Evolutionary conservation across 2,888 invertebrate genomes (phyloP), one percentile per base, ranked within the genome.

Genomic region (Fabriciana adippe): DNA sequence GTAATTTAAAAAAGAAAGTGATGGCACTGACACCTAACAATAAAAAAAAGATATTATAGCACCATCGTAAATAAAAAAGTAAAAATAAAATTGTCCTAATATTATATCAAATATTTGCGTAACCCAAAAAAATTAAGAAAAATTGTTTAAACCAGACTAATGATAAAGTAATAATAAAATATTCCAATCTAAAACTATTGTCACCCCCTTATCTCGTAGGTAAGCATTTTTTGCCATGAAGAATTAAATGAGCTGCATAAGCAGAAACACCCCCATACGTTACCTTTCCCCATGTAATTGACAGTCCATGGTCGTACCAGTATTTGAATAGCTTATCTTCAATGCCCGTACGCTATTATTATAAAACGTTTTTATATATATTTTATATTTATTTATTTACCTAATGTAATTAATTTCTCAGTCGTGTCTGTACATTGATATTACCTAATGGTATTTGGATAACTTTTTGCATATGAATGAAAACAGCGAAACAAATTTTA

Each of bases 191-290:
- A 74, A 63, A 41, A 57, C 2, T 14, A 41, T 61, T 47, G 61
- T 61, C 66, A 60, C 55, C 48, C 31, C 0, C 55, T 35, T 41
- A 51, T 26, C 73, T 78, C 79, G 82, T 82, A 82, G 71, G 84
- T 89, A 87, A 86, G 88, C 89, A 87, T 91, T 90, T 91, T 89
- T 88, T 77, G 86, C 88, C 90, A 92, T 90, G 90, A 90, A 90
- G 89, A 87, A 87, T 84, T 87, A 86, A 86, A 89, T 83, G 81
- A 79, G 89, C 87, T 72, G 72, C 79, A 80, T 89, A 90, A 88
- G 90, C 89, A 79, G 72, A 78, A 79, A 76, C 73, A 71, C 66
- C 76, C 79, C 74, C 76, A 77, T 72, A 26, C 4, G 26, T 26
- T 26, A 72, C 73, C 74, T 69, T 74, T 79, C 79, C 56, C 64